Conservation (phyloP, 2,113 vertebrate species). For the Oxygymnocypris stewartii region DNA sequence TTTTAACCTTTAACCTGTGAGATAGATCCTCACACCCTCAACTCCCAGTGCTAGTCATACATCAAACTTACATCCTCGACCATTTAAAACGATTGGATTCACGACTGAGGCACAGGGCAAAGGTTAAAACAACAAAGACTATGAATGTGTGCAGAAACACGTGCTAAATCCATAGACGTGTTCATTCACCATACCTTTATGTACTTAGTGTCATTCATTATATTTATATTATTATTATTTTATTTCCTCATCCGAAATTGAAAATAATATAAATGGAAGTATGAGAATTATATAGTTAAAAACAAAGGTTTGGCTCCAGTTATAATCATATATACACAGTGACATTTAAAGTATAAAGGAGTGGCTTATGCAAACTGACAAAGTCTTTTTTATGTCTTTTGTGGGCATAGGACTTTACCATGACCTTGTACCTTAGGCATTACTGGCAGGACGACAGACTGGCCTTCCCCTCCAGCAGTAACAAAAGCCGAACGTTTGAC, state of each 20-base stretch:
- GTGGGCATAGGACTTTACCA: conserved; percentile 85
- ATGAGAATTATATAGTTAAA: not conserved
- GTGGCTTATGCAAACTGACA: not conserved
- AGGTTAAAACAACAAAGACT: conserved; percentile 27
- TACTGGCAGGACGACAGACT: conserved; percentile 94
- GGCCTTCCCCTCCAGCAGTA: conserved; percentile 86
- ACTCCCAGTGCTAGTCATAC: not conserved
- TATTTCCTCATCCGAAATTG: not conserved
- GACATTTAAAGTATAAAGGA: not conserved
- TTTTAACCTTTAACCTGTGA: not conserved
- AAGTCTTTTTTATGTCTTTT: conserved; percentile 2
- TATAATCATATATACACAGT: not conserved
- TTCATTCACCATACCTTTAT: not conserved
- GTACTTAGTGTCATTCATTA: not conserved
- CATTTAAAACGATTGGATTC: conserved; percentile 27
- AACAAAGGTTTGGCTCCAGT: not conserved
- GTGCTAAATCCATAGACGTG: not conserved
- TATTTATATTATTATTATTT: not conserved
- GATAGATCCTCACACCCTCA: not conserved
- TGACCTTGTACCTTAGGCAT: conserved; percentile 92
- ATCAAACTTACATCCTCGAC: conserved; percentile 7
- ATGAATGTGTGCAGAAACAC: not conserved
- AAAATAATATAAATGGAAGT: not conserved
- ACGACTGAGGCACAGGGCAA: conserved; percentile 8
- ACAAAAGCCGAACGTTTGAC: conserved; percentile 91